These are phyloP conservation scores for Sarcophaga peregrina DNA, from an alignment of 1,140 invertebrate species.

Conservation along the genomic window DNA sequence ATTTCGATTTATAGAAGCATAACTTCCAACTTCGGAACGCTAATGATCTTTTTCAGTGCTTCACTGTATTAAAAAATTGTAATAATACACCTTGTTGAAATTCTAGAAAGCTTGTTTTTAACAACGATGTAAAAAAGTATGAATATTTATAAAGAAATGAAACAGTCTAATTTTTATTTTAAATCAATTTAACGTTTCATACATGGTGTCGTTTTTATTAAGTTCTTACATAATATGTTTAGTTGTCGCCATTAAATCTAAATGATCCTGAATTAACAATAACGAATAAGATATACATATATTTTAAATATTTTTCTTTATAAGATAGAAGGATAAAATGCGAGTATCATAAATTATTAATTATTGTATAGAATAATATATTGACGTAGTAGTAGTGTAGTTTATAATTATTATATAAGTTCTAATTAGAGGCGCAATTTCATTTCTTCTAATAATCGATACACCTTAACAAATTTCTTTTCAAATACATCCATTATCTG, in stretches of 20 bases:
- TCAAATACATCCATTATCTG: constrained; percentile 59
- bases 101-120: too few species aligned
- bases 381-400: too few species aligned
- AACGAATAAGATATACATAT: neutral
- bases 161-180: neutral
- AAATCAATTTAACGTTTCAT: neutral
- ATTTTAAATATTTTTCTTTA: neutral
- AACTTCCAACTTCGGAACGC: too few species aligned
- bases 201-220: constrained; percentile 1
- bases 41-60: too few species aligned
- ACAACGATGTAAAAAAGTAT: too few species aligned
- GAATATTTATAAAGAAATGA: too few species aligned
- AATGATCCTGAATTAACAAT: constrained; percentile 4
- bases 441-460: constrained; percentile 62
- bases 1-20: too few species aligned
- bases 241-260: neutral
- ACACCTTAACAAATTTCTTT: constrained; percentile 63
- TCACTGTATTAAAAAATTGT: too few species aligned
- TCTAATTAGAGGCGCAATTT: constrained; percentile 49
- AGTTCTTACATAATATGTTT: constrained; percentile 1
- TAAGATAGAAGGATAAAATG: neutral
- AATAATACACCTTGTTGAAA: too few species aligned
- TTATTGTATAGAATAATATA: too few species aligned
- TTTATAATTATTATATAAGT: neutral
- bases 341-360: neutral